phyloP scores from a whole-genome alignment of 2,113 vertebrate species.

The Cottus gobio region DNA sequence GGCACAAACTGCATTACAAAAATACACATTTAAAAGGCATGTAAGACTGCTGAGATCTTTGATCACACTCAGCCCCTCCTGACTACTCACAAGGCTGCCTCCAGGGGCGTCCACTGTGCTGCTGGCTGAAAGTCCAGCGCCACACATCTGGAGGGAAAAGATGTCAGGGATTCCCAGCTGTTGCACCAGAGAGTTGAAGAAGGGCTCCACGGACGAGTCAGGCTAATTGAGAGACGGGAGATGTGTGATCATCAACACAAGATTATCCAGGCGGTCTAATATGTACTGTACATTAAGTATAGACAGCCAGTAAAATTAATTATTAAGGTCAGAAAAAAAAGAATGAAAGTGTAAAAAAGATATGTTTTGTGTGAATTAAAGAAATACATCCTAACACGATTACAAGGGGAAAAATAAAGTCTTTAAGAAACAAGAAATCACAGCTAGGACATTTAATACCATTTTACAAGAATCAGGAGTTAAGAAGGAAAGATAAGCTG shows the following conservation, averaged over 20 bases:
- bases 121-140: conserved; percentile 86
- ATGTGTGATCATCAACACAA: background rate
- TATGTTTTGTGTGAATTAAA: background rate
- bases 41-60: background rate
- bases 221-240: conserved; percentile 84
- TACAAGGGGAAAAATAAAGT: no score
- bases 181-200: conserved; percentile 93
- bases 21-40: background rate
- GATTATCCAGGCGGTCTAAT: background rate
- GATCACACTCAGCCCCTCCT: conserved; percentile 10
- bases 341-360: background rate
- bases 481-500: no score
- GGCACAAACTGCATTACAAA: background rate
- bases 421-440: no score
- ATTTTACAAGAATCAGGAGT: no score
- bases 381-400: no score
- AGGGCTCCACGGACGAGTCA: conserved; percentile 92
- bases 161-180: conserved; percentile 90
- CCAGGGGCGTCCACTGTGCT: conserved; percentile 81
- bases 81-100: conserved; percentile 95
- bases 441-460: no score
- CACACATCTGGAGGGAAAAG: conserved; percentile 99
- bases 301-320: background rate
- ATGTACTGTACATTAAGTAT: background rate
- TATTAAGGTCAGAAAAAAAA: background rate